Evolutionary conservation across 2,888 invertebrate species (phyloP).

Genomic region (Helleia helle): DNA sequence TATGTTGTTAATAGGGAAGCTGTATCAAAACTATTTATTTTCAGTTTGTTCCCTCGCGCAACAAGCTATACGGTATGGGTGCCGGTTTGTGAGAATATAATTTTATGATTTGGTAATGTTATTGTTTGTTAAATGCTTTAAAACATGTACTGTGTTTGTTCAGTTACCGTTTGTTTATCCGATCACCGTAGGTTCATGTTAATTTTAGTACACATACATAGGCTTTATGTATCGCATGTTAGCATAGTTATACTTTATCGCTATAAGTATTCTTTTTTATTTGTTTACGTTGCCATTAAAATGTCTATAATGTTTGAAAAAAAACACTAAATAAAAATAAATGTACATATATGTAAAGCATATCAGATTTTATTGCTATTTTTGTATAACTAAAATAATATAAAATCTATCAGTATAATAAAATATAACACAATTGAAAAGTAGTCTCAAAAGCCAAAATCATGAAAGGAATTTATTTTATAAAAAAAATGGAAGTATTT

Average conservation of each 20-base stretch:
- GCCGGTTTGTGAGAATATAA: slow-evolving; percentile 7
- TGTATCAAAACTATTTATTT: slow-evolving; percentile 12
- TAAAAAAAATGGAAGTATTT: too few relatives aligned
- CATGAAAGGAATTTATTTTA: too few relatives aligned
- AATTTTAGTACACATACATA: slow-evolving; percentile 1
- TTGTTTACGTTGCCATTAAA: background rate
- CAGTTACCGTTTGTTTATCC: background rate
- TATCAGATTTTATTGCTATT: too few relatives aligned
- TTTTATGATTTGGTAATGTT: slow-evolving; percentile 12
- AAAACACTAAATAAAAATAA: too few relatives aligned
- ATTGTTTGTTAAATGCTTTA: background rate
- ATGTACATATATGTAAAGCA: too few relatives aligned
- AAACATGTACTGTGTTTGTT: background rate
- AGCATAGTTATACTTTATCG: background rate
- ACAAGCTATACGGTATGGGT: slow-evolving; percentile 23
- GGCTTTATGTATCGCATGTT: slow-evolving; percentile 1
- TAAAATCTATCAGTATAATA: too few relatives aligned
- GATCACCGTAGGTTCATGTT: slow-evolving; percentile 5
- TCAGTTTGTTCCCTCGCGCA: slow-evolving; percentile 18
- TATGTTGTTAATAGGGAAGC: slow-evolving; percentile 2
- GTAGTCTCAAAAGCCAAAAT: too few relatives aligned
- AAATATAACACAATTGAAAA: too few relatives aligned
- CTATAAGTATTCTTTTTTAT: background rate
- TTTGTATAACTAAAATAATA: too few relatives aligned
- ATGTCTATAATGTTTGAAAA: too few relatives aligned